Evolutionary conservation across 2,888 invertebrate species (phyloP), one percentile per base, ranked within the genome.

Genomic region (Scaptomyza cyrtandrae): DNA sequence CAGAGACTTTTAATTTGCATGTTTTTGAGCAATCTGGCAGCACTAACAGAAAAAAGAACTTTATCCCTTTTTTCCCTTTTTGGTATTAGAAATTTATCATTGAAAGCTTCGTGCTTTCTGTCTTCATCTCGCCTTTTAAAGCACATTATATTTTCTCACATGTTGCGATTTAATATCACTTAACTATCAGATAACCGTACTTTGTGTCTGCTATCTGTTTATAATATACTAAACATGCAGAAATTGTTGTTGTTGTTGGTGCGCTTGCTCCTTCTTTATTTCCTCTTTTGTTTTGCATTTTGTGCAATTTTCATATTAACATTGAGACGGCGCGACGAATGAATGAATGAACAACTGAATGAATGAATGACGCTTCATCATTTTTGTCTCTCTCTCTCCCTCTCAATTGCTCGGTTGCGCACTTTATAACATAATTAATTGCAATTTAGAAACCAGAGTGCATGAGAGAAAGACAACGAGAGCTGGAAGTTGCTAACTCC

Each of bases 291-390:
- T 49, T 70, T 76, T 72, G 62, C 65, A 50, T 80, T 67, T 72
- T 61, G 58, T 86, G 86, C 87, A 88, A 88, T 86, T 88, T 86
- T 88, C 85, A 81, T 86, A 88, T 86, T 88, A 86, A 70, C 87
- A 88, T 82, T 79, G 71, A 74, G 72, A 75, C 55, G 52, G 52
- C 62, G 62, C 27, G n/a, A 39, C 56, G 68, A 75, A 60, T 75
- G 73, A 75, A 44, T 68, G 59, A 63, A 53, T 58, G 64, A 52
- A 27, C 37, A 50, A 59, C 29, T 39, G 67, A 56, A 48, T 39
- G 52, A 69, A 49, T 75, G 75, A 55, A 71, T 75, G 75, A 80
- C 64, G 65, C 57, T 43, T 55, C 55, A 58, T 58, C 45, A 49
- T 62, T 35, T 31, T 33, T 52, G 29, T 66, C 44, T 54, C 54